Evolutionary conservation across 1,140 invertebrate genomes (phyloP).

Genomic region (Euwallacea similis): DNA sequence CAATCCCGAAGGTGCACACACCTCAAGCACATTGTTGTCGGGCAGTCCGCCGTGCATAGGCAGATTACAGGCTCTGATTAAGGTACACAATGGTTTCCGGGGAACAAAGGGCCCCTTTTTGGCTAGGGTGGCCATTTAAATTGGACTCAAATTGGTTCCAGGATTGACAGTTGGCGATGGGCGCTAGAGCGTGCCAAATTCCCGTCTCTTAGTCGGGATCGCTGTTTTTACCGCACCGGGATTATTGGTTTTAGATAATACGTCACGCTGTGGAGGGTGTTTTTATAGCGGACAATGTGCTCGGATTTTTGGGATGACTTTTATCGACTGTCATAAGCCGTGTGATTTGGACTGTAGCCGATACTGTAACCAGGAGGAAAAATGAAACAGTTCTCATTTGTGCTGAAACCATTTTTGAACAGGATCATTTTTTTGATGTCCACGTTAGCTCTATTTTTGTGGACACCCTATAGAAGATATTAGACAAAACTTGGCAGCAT

Average conservation of each 20-base stretch:
- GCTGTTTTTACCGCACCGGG: constrained; percentile 38
- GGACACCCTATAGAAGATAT: too few relatives aligned
- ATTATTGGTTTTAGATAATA: constrained; percentile 41
- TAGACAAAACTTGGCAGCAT: too few relatives aligned
- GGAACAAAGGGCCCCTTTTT: constrained; percentile 37
- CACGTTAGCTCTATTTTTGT: too few relatives aligned
- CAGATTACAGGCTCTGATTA: constrained; percentile 46
- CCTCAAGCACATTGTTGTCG: constrained; percentile 46
- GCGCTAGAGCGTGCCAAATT: constrained; percentile 40
- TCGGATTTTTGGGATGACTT: constrained; percentile 15
- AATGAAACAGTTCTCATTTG: too few relatives aligned
- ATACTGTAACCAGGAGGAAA: too few relatives aligned
- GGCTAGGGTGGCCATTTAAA: constrained; percentile 41
- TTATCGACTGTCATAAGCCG: constrained; percentile 16
- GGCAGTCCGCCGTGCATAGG: constrained; percentile 44
- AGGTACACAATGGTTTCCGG: constrained; percentile 44
- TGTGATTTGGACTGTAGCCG: not conserved
- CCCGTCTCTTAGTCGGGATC: constrained; percentile 31
- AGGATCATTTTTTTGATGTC: too few relatives aligned
- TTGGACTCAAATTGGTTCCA: constrained; percentile 43
- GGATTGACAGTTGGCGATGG: constrained; percentile 45
- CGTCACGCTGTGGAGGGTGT: constrained; percentile 34
- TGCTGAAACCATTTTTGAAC: too few relatives aligned
- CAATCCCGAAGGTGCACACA: constrained; percentile 42
- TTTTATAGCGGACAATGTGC: constrained; percentile 35